phyloP scores from a whole-genome alignment of 2,797 vertebrate genomes.

The Salmo trutta region DNA sequence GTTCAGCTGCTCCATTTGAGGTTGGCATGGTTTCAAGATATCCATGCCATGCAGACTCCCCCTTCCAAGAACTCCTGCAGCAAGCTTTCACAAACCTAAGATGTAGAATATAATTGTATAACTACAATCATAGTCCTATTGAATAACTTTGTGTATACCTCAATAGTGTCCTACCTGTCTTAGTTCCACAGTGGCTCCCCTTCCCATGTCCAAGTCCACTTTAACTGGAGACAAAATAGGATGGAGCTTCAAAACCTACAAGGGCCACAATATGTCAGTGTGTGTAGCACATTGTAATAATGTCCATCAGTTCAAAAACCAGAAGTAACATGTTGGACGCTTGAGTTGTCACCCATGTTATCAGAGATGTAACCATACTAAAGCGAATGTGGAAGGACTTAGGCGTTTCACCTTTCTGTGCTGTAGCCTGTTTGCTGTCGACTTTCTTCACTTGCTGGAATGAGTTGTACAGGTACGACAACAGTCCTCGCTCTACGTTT shows the following conservation, averaged over 20 bases:
- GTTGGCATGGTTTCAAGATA: constrained; percentile 82
- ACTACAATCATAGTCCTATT: neutral
- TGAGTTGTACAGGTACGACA: constrained; percentile 89
- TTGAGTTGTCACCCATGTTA: neutral
- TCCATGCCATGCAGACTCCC: constrained; percentile 89
- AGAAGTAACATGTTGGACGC: neutral
- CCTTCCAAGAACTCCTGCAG: constrained; percentile 83
- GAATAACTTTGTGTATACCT: neutral
- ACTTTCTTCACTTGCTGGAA: constrained; percentile 80
- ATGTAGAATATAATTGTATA: neutral
- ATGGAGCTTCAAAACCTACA: constrained; percentile 92
- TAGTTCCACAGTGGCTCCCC: constrained; percentile 83
- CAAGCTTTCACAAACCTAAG: constrained; percentile 89
- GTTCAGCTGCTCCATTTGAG: constrained; percentile 84
- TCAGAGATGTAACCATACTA: neutral
- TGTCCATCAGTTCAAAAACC: neutral
- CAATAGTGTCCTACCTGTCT: constrained; percentile 80
- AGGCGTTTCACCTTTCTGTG: constrained; percentile 82
- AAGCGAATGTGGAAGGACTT: neutral
- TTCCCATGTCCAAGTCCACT: constrained; percentile 87
- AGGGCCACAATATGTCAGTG: constrained; percentile 1
- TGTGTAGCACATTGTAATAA: neutral
- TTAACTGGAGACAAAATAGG: constrained; percentile 91
- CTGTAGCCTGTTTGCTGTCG: constrained; percentile 70
- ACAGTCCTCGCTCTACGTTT: constrained; percentile 83